Conservation (phyloP, 2,888 invertebrate species). For the Alentia gelatinosa region DNA sequence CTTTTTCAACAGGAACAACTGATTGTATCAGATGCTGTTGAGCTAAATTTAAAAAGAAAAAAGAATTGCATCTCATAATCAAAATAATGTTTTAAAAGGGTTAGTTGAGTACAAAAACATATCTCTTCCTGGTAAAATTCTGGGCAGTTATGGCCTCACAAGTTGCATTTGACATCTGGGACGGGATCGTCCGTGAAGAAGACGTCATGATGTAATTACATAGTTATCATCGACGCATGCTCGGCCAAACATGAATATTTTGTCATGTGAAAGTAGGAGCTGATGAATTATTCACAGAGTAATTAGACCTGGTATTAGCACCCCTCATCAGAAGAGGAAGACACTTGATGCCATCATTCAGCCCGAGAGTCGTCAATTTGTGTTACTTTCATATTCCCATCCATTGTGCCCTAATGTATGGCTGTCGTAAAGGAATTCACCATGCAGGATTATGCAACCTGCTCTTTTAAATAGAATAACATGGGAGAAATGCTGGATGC, state of each 20-base stretch:
- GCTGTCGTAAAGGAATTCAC: neutral
- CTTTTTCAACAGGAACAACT: too few relatives aligned
- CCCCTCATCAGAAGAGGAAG: neutral
- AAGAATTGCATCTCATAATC: too few relatives aligned
- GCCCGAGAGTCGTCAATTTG: neutral
- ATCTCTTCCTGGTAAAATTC: too few relatives aligned
- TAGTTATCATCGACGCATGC: too few relatives aligned
- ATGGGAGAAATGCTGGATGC: neutral
- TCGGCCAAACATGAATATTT: neutral
- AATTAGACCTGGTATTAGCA: neutral
- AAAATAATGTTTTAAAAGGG: too few relatives aligned
- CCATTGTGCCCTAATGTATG: neutral
- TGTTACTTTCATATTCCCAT: neutral
- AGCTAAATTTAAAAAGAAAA: too few relatives aligned
- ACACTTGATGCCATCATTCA: neutral
- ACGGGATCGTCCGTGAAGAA: too few relatives aligned
- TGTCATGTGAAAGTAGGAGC: neutral
- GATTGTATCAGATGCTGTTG: too few relatives aligned
- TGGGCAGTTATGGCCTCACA: too few relatives aligned
- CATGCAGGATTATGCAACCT: neutral
- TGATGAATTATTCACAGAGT: neutral
- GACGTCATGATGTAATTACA: too few relatives aligned
- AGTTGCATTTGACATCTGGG: too few relatives aligned
- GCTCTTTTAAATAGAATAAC: neutral
- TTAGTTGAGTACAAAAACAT: too few relatives aligned